Evolutionary conservation across 2,797 vertebrate species (phyloP), one percentile per base, ranked within the genome.

Genomic region (Periophthalmus magnuspinnatus): DNA sequence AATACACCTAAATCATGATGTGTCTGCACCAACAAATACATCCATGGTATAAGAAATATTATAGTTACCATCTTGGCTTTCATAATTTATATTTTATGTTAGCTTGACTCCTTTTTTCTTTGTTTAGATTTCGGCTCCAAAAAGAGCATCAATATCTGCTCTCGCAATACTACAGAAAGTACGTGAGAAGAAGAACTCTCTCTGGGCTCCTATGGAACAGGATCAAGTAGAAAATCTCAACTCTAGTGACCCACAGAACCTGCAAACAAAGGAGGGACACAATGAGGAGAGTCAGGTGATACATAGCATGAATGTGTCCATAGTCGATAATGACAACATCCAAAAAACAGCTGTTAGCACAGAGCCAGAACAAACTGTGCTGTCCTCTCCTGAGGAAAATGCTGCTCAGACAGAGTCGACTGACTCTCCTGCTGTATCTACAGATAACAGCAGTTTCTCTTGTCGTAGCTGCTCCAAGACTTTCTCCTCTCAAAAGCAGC

Each of bases 391-490:
- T 11, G 1, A 0, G 1, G 48, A 38, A 13, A 58, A 72, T n/a
- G 3, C 71, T 0, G 38, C n/a, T 4, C 58, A n/a, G 0, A 22
- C 65, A 0, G 36, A 54, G 58, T n/a, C 72, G 1, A 21, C 32
- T 0, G 72, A 65, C 5, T 24, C 72, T n/a, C 41, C 72, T 0
- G 21, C 73, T 6, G 65, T 33, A 0, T 21, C 77, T 0, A 61
- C 78, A 0, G 73, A 74, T 14, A 83, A 75, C 73, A 76, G 22
- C 17, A 1, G 76, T 2, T 93, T 93, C 68, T 85, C 91, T 5
- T 97, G 95, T 70, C 92, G 93, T 0, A 90, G 91, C 0, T 96
- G 95, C 75, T 65, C 83, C 0, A 95, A 96, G 88, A 85, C 79
- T 0, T 96, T 96, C 11, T 69, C 92, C 17, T 93, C 95, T 0